A percentile compares a stretch with the other conserved stretches of the same genome.
These are phyloP conservation scores for Protonemura montana DNA, from an alignment of 2,888 invertebrate species.

Conservation along the genomic window DNA sequence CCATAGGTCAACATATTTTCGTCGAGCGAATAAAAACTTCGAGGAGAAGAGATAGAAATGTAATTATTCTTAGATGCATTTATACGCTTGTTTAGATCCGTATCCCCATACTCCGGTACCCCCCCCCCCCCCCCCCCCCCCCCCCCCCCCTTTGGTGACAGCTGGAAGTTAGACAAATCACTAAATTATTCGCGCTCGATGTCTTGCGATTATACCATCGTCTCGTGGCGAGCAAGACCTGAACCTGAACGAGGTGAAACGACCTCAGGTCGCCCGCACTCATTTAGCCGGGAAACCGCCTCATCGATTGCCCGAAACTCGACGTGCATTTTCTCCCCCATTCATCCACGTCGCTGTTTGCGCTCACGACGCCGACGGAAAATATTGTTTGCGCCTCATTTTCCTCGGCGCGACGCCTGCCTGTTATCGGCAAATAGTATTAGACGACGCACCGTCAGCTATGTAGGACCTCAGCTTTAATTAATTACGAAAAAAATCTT, in stretches of 20 bases:
- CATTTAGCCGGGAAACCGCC: conserved; percentile 33
- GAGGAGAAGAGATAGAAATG: background rate
- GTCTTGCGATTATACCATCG: background rate
- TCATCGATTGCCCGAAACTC: background rate
- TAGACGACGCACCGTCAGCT: background rate
- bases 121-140: too few relatives aligned
- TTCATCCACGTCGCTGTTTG: background rate
- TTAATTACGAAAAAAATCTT: background rate
- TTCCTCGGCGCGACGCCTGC: background rate
- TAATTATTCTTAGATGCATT: background rate
- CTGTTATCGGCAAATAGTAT: background rate
- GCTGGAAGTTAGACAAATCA: conserved; percentile 4
- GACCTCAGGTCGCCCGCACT: background rate
- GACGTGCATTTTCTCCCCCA: background rate
- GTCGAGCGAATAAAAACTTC: background rate
- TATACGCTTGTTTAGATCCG: background rate
- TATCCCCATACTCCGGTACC: background rate
- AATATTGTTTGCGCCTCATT: background rate
- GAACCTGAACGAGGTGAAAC: background rate
- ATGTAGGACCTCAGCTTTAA: background rate
- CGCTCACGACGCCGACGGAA: background rate
- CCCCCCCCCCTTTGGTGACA: background rate
- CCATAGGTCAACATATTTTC: background rate
- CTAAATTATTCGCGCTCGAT: conserved; percentile 20
- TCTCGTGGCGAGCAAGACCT: background rate